These are phyloP conservation scores for Ptilonorhynchus violaceus DNA, from an alignment of 2,113 vertebrate species.

Conservation along the genomic window DNA sequence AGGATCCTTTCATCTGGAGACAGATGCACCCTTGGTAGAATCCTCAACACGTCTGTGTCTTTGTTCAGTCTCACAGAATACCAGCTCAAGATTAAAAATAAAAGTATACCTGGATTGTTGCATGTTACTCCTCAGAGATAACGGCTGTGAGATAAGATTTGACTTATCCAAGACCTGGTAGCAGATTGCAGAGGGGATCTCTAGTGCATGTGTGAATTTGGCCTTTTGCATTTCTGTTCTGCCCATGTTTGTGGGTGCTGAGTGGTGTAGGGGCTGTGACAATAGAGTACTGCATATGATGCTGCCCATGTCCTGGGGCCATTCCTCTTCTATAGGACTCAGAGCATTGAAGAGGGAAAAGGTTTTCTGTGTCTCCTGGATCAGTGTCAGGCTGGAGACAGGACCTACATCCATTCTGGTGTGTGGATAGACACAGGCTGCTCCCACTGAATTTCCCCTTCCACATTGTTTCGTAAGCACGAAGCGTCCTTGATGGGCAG, in stretches of 20 bases:
- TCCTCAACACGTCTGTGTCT: background rate
- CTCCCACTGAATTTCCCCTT: background rate
- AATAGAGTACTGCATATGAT: background rate
- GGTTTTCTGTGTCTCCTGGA: background rate
- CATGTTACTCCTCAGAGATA: background rate
- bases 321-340: background rate
- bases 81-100: slow-evolving; percentile 10
- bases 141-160: background rate
- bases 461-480: accelerated
- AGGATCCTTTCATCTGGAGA: slow-evolving; percentile 43
- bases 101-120: background rate
- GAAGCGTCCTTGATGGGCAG: background rate
- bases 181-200: background rate
- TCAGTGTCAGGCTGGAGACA: background rate
- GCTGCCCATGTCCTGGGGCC: background rate
- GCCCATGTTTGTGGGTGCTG: background rate
- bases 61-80: slow-evolving; percentile 12
- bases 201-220: background rate
- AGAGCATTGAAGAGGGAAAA: background rate
- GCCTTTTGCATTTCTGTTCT: background rate
- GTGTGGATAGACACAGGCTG: background rate
- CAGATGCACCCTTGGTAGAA: slow-evolving; percentile 48
- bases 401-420: background rate
- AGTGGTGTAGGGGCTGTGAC: background rate
- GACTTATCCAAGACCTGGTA: background rate